Evolutionary conservation across 2,797 vertebrate genomes (phyloP).

Genomic region (Sarcophilus harrisii): DNA sequence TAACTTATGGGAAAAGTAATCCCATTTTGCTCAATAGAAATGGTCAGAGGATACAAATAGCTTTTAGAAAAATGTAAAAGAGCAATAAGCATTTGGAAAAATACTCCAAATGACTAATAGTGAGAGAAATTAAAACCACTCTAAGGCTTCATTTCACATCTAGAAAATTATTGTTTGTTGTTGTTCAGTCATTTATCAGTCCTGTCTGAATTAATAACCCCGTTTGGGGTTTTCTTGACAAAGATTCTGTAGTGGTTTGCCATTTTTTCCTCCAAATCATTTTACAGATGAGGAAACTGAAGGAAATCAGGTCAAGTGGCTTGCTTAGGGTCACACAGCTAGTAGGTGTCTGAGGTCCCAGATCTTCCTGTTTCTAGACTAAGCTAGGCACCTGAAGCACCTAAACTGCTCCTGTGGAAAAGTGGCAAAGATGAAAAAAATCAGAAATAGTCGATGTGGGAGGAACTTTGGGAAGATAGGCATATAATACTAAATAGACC

Average conservation of each 20-base stretch:
- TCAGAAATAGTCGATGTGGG: background rate
- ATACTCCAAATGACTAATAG: background rate
- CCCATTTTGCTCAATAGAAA: background rate
- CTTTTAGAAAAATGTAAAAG: background rate
- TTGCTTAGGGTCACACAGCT: background rate
- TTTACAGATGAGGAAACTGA: background rate
- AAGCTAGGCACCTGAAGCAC: background rate
- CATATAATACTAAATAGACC: background rate
- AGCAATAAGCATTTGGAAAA: background rate
- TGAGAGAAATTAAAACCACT: background rate
- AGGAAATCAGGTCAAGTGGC: background rate
- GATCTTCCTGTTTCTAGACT: no score
- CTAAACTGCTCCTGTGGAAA: background rate
- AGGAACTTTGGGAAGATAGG: background rate
- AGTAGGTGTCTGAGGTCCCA: background rate
- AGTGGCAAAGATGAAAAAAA: background rate
- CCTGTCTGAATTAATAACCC: background rate
- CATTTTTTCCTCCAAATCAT: background rate
- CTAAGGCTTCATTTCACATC: background rate
- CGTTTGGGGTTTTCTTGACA: background rate
- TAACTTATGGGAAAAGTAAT: conserved; percentile 29
- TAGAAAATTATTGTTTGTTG: background rate
- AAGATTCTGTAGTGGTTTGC: background rate
- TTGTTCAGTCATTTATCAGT: background rate
- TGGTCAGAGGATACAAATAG: background rate